These are phyloP conservation scores for Brienomyrus longianalis DNA, from an alignment of 2,113 vertebrate genomes.

Conservation along the genomic window DNA sequence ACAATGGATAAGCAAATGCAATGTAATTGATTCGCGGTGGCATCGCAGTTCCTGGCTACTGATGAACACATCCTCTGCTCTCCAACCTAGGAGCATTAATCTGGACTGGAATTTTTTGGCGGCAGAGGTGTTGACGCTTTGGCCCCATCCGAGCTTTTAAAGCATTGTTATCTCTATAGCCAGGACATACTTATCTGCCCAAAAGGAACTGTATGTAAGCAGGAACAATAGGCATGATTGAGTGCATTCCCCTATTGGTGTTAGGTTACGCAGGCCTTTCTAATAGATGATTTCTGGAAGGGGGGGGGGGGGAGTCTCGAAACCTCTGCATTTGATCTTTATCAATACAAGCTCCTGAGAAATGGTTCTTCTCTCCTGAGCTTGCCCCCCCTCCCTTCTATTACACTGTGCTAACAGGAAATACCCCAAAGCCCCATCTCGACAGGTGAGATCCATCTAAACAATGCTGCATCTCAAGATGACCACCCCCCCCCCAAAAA, in stretches of 20 bases:
- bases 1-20: constrained; percentile 8
- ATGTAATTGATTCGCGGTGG: neutral
- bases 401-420: constrained; percentile 41
- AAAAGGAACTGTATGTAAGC: constrained; percentile 66
- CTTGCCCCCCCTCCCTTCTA: constrained; percentile 28
- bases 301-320: neutral
- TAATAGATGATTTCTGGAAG: constrained; percentile 59
- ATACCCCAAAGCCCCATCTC: constrained; percentile 8
- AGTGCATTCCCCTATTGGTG: constrained; percentile 65
- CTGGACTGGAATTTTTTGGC: constrained; percentile 36
- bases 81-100: constrained; percentile 33
- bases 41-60: neutral
- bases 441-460: constrained; percentile 25
- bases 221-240: constrained; percentile 70
- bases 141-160: constrained; percentile 57
- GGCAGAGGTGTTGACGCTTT: constrained; percentile 49
- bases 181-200: constrained; percentile 60
- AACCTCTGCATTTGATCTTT: constrained; percentile 45
- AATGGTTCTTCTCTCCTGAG: constrained; percentile 42
- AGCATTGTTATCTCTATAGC: constrained; percentile 56
- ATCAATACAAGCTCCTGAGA: constrained; percentile 39
- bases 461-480: neutral
- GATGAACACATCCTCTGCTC: constrained; percentile 1
- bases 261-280: constrained; percentile 56
- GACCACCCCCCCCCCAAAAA: neutral